These are phyloP conservation scores for Sturnus vulgaris DNA, from an alignment of 2,113 vertebrate species.

Conservation along the genomic window DNA sequence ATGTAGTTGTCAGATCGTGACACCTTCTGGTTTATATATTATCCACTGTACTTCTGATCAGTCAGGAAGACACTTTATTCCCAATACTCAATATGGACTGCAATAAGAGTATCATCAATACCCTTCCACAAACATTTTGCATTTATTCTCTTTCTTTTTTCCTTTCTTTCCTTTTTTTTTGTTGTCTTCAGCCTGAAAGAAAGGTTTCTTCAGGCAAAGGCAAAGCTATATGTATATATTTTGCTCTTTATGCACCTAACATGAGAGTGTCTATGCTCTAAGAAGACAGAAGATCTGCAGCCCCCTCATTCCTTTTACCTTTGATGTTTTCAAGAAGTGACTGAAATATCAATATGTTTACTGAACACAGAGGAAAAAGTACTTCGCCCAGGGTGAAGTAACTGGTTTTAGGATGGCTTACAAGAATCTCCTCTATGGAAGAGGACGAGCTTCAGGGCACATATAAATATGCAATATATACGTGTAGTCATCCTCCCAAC, in stretches of 20 bases:
- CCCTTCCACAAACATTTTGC: not conserved
- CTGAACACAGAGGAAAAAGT: conserved; percentile 7
- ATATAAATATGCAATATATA: conserved; percentile 36
- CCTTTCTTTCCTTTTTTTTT: not conserved
- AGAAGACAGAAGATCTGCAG: not conserved
- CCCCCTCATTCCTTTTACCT: not conserved
- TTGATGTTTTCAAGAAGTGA: conserved; percentile 36
- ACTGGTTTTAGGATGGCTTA: conserved; percentile 16
- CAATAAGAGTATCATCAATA: not conserved
- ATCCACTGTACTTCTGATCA: not conserved
- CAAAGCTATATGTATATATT: not conserved
- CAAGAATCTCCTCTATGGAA: not conserved
- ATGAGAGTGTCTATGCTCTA: not conserved
- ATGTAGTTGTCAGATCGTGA: not conserved
- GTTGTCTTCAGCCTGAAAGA: not conserved
- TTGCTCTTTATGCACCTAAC: not conserved
- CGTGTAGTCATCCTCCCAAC: not conserved
- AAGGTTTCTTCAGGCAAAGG: not conserved
- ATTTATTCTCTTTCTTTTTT: not conserved
- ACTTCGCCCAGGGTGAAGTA: not conserved
- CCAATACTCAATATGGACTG: not conserved
- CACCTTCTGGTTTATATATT: not conserved
- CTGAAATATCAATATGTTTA: conserved; percentile 51
- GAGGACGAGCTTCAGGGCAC: conserved; percentile 34
- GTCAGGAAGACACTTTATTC: not conserved